Conservation (phyloP, 2,797 vertebrate genomes). For the Cryptoprocta ferox region DNA sequence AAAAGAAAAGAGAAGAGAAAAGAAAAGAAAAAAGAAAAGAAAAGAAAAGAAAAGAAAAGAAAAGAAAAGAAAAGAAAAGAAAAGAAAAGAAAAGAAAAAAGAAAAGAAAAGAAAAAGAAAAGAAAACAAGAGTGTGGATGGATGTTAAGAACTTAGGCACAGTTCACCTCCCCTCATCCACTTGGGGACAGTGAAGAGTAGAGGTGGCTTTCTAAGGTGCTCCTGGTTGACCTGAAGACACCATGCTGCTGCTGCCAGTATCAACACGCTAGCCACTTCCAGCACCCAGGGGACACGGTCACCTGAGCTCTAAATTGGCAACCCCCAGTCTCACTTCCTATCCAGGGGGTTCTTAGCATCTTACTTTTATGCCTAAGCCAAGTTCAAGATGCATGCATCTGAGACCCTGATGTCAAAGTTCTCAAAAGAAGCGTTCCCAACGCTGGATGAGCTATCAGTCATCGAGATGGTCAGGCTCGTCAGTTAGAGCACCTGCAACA, state of each 20-base stretch:
- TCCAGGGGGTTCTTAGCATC: background rate
- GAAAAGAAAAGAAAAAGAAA: no score
- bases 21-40: no score
- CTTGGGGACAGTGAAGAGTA: rapidly evolving
- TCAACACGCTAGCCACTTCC: background rate
- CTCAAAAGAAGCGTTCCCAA: rapidly evolving
- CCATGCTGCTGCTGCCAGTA: rapidly evolving
- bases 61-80: no score
- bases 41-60: no score
- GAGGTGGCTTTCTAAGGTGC: background rate
- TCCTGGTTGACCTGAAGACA: no score
- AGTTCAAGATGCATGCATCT: background rate
- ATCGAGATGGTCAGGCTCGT: rapidly evolving
- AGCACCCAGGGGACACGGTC: background rate
- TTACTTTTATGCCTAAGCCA: background rate
- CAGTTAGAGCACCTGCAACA: background rate
- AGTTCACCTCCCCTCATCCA: background rate
- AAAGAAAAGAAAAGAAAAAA: no score
- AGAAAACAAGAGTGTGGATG: no score
- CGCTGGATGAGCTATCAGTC: no score
- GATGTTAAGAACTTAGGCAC: no score
- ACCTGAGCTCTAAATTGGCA: background rate
- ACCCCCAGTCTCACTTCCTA: background rate
- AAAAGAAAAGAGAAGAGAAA: no score
- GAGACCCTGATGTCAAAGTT: background rate